A percentile compares a stretch with the other conserved stretches of the same genome.
phyloP scores from a whole-genome alignment of 2,888 invertebrate genomes.

The Acleris literana region DNA sequence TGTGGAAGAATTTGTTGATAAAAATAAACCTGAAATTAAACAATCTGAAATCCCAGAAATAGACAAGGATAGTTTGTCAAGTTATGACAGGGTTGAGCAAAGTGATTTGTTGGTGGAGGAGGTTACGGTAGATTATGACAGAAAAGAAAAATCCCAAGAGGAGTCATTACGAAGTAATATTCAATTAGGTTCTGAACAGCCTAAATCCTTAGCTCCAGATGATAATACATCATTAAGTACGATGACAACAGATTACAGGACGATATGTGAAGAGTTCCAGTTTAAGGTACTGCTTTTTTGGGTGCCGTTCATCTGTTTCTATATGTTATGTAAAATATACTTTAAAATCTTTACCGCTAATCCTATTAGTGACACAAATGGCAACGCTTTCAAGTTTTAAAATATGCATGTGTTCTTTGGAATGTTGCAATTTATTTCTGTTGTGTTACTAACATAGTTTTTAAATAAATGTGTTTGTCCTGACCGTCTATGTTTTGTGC shows the following conservation, averaged over 20 bases:
- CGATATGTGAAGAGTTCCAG: constrained; percentile 87
- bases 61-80: constrained; percentile 54
- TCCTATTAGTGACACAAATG: constrained; percentile 52
- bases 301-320: constrained; percentile 50
- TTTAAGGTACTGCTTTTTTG: constrained; percentile 82
- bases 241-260: constrained; percentile 88
- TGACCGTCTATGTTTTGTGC: constrained; percentile 22
- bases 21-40: constrained; percentile 42
- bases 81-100: constrained; percentile 63
- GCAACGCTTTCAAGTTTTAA: constrained; percentile 53
- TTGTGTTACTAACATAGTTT: constrained; percentile 34
- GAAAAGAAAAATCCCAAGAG: constrained; percentile 52
- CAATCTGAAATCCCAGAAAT: constrained; percentile 12
- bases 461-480: constrained; percentile 27
- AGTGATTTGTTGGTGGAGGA: constrained; percentile 72
- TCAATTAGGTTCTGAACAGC: constrained; percentile 43
- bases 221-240: constrained; percentile 80
- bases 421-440: constrained; percentile 46
- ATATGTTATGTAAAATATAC: constrained; percentile 42
- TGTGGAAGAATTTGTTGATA: constrained; percentile 61
- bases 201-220: constrained; percentile 67
- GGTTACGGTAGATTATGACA: constrained; percentile 63
- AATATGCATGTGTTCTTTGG: constrained; percentile 48
- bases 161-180: constrained; percentile 45
- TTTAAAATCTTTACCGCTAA: constrained; percentile 40